A percentile compares a stretch with the other conserved stretches of the same genome.
phyloP scores from a whole-genome alignment of 2,888 invertebrate species.

The Drosophila cyrtoloma region DNA sequence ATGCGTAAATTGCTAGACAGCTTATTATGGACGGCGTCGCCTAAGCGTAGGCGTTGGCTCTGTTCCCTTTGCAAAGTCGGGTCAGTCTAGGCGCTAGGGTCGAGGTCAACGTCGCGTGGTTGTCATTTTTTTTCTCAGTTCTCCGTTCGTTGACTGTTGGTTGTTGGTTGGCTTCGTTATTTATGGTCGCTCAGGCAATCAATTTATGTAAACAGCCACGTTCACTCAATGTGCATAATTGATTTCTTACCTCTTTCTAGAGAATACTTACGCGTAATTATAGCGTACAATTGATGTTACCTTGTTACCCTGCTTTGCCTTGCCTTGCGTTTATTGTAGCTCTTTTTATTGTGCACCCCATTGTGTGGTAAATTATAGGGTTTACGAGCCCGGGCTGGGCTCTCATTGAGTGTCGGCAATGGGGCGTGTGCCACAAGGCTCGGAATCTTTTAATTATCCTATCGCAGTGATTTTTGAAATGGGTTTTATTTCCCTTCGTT shows the following conservation, averaged over 20 bases:
- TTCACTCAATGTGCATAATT: conserved; percentile 63
- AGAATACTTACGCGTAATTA: conserved; percentile 64
- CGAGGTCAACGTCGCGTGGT: conserved; percentile 63
- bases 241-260: conserved; percentile 72
- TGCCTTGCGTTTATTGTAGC: conserved; percentile 44
- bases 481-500: neutral
- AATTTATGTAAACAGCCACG: conserved; percentile 37
- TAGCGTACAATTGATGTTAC: conserved; percentile 58
- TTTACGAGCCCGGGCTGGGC: conserved; percentile 33
- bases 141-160: conserved; percentile 3
- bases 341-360: conserved; percentile 38
- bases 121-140: neutral
- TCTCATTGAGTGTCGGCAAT: conserved; percentile 37
- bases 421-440: conserved; percentile 45
- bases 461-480: conserved; percentile 41
- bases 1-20: conserved; percentile 71
- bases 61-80: conserved; percentile 9
- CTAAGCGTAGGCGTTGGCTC: conserved; percentile 41
- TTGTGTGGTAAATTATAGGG: conserved; percentile 66
- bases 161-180: conserved; percentile 9
- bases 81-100: conserved; percentile 47
- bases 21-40: conserved; percentile 41
- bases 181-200: conserved; percentile 17
- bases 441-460: conserved; percentile 53
- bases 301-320: conserved; percentile 6